phyloP scores from a whole-genome alignment of 2,113 vertebrate genomes.

The Caloenas nicobarica region DNA sequence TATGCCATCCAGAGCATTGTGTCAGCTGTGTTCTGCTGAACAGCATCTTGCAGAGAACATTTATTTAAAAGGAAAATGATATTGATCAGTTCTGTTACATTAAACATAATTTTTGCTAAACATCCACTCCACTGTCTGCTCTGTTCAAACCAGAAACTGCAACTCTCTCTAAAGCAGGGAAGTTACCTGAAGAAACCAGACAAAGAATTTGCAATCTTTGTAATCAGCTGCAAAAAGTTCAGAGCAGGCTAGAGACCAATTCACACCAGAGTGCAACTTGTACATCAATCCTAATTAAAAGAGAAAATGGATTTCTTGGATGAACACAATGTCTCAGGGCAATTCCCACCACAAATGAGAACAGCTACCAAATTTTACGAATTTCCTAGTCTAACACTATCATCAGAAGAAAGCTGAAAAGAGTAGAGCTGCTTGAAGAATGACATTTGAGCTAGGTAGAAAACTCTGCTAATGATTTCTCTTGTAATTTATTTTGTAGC shows the following conservation, averaged over 20 bases:
- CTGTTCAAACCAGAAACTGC: background rate
- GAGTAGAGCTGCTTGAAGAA: background rate
- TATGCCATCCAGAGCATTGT: background rate
- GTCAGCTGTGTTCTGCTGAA: background rate
- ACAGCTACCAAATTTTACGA: background rate
- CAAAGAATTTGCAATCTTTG: background rate
- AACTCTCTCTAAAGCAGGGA: background rate
- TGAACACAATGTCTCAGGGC: background rate
- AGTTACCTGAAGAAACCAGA: background rate
- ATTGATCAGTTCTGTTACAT: background rate
- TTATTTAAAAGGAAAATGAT: background rate
- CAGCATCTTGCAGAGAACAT: background rate
- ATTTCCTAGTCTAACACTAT: background rate
- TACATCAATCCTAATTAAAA: background rate
- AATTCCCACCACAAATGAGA: background rate
- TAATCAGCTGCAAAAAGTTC: background rate
- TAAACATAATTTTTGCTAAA: background rate
- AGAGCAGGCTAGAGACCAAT: background rate
- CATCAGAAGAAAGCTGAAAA: background rate
- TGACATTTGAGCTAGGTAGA: background rate
- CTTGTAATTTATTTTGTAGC: background rate
- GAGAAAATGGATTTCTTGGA: background rate
- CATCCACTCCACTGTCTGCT: background rate
- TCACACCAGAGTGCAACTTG: background rate
- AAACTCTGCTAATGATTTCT: constrained; percentile 15